Evolutionary conservation across 2,113 vertebrate genomes (phyloP), one percentile per base, ranked within the genome.

Genomic region (Octodon degus): DNA sequence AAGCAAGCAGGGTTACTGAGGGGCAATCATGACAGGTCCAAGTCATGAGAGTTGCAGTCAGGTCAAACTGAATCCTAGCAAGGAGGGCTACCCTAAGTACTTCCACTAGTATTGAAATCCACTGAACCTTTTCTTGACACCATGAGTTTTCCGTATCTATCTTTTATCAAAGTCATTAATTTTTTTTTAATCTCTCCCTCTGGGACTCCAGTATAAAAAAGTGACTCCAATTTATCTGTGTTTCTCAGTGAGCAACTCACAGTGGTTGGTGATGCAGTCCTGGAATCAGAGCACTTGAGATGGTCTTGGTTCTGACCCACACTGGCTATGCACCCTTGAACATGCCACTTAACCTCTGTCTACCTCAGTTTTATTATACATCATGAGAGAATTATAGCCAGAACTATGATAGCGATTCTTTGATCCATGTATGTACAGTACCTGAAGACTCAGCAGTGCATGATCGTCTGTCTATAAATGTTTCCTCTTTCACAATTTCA

Each of bases 1-100:
- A 34, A 30, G 22, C 25, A 77, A 30, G 11, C 17, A 22, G 0
- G 27, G 40, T 25, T 9, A 85, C 11, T 58, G 7, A 27, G 68
- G 20, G 14, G 2, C 7, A 58, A 1, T 67, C 3, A 22, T 13
- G 10, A 8, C 12, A 27, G 3, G 16, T 43, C 17, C 20, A 32
- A 55, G n/a, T 85, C 60, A 55, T 37, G 20, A 76, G 84, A n/a
- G 34, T n/a, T 43, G 12, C 3, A 12, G 19, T 40, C 55, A 25
- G 37, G 12, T 63, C 40, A 55, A 40, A 5, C 19, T 84, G n/a
- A 63, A 55, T 76, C 62, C 34, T 65, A 11, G 14, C 9, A 22
- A 67, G 27, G 20, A n/a, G 37, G 8, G 1, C 3, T 4, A 14
- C 34, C 43, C 53, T 86, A 50, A 67, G 30, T 24, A 32, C 7